Conservation (phyloP, 35 echinoderm and acorn worm species). For the Nesometra sesokonis region DNA sequence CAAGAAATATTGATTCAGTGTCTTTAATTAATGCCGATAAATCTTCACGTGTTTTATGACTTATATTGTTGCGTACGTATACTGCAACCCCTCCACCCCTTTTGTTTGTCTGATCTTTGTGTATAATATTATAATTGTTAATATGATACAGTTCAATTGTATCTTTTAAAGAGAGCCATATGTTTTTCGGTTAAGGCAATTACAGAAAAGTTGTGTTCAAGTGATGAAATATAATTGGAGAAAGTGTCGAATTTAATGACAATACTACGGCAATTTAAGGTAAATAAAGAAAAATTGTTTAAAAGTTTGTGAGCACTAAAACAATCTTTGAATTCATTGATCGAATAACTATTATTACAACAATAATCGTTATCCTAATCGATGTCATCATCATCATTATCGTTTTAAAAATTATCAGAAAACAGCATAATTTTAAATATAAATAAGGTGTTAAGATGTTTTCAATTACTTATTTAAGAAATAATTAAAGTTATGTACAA, state of each 20-base stretch:
- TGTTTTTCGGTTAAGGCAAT: not conserved
- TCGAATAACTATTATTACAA: too few relatives aligned
- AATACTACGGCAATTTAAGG: not conserved
- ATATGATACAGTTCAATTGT: not conserved
- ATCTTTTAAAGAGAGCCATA: not conserved
- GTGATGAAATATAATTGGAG: not conserved
- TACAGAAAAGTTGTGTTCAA: not conserved
- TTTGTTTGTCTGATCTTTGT: not conserved
- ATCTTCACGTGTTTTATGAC: not conserved
- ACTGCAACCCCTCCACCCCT: not conserved
- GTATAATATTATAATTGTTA: not conserved
- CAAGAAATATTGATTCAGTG: too few relatives aligned
- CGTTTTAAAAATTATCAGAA: too few relatives aligned
- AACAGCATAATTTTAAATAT: too few relatives aligned
- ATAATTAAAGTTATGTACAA: too few relatives aligned
- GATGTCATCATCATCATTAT: too few relatives aligned
- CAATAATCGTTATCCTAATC: too few relatives aligned
- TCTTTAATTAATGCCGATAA: not conserved
- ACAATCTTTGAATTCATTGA: too few relatives aligned
- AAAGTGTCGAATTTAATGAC: not conserved
- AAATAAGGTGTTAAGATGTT: too few relatives aligned
- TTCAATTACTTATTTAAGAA: too few relatives aligned
- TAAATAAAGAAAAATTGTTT: too few relatives aligned
- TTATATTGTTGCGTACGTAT: not conserved
- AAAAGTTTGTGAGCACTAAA: too few relatives aligned